phyloP scores from a whole-genome alignment of 2,797 vertebrate genomes.

The Peromyscus nudipes region DNA sequence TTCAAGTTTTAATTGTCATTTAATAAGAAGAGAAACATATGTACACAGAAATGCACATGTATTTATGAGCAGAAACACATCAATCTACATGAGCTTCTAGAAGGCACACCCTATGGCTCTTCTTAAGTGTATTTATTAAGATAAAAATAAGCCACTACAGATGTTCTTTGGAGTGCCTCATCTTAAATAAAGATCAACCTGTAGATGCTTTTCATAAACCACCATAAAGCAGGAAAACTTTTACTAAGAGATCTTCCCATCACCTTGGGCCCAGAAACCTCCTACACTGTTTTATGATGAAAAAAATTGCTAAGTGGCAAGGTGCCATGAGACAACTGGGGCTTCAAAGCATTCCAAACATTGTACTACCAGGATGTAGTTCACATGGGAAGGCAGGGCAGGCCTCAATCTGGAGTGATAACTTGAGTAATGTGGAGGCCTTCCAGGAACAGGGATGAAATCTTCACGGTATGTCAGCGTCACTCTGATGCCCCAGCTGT shows the following conservation, averaged over 20 bases:
- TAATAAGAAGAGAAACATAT: background rate
- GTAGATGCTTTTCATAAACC: background rate
- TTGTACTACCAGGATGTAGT: background rate
- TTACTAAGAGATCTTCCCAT: background rate
- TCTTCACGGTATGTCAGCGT: background rate
- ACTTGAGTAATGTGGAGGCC: background rate
- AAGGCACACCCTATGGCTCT: background rate
- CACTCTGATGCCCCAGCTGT: no score
- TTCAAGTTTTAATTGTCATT: background rate
- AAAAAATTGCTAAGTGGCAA: background rate
- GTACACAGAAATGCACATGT: background rate
- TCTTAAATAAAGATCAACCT: background rate
- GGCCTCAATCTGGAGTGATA: background rate
- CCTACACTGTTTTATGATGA: background rate
- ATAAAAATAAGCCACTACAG: background rate
- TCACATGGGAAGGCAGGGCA: background rate
- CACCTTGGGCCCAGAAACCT: background rate
- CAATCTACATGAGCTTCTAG: background rate
- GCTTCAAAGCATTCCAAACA: background rate
- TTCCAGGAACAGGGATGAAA: background rate
- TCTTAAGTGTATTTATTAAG: background rate
- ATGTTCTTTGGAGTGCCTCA: fast-evolving
- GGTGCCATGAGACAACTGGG: background rate
- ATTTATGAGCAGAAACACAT: background rate
- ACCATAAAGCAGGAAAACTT: background rate